These are phyloP conservation scores for Myripristis jacobus DNA, from an alignment of 2,797 vertebrate species.

Conservation along the genomic window DNA sequence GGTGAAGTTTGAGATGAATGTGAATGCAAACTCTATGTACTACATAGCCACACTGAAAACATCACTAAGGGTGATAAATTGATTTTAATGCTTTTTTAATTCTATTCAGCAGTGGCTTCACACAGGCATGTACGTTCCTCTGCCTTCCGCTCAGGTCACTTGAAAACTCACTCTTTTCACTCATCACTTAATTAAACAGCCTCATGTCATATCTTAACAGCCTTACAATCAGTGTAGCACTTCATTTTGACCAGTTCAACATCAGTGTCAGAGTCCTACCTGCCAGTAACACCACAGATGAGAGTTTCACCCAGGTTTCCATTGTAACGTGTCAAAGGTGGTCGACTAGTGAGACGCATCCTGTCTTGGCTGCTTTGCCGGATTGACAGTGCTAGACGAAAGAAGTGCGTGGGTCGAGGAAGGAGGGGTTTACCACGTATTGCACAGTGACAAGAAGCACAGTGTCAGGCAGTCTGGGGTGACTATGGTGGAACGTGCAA, in stretches of 20 bases:
- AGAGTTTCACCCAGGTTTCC: conserved; percentile 48
- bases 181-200: not conserved
- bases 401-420: conserved; percentile 34
- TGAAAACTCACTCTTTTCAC: not conserved
- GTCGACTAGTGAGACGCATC: conserved; percentile 48
- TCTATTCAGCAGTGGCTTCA: not conserved
- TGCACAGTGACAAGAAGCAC: conserved; percentile 12
- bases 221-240: too few relatives aligned
- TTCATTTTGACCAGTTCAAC: conserved; percentile 1
- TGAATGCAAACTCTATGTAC: not conserved
- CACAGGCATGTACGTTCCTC: not conserved
- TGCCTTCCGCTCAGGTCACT: not conserved
- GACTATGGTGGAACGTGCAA: not conserved
- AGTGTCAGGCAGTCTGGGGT: not conserved
- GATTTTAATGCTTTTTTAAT: not conserved
- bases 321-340: conserved; percentile 45
- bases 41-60: not conserved
- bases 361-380: conserved; percentile 45
- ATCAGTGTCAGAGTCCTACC: conserved; percentile 56
- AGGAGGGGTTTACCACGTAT: conserved; percentile 32
- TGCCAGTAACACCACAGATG: conserved; percentile 49
- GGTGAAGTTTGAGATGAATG: not conserved
- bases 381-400: not conserved
- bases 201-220: not conserved
- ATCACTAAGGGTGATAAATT: not conserved